Conservation (phyloP, 2,113 vertebrate species). For the Passer montanus region DNA sequence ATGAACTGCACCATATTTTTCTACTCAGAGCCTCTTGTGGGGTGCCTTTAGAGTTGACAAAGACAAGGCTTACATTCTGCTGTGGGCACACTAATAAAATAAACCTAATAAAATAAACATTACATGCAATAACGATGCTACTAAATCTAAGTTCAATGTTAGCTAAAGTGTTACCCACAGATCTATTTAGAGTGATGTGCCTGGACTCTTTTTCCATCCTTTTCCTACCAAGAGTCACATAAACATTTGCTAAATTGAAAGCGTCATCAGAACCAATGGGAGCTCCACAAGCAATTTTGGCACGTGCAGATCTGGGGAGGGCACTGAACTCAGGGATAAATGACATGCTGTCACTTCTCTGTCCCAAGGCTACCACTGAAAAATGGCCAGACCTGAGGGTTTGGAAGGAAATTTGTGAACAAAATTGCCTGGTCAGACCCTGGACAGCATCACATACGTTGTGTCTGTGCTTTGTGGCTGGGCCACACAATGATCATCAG, state of each 20-base stretch:
- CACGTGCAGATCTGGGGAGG: background rate
- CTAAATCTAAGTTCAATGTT: slow-evolving; percentile 56
- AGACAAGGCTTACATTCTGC: slow-evolving; percentile 57
- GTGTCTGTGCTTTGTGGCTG: background rate
- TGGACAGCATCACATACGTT: accelerated
- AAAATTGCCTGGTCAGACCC: background rate
- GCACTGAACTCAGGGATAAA: background rate
- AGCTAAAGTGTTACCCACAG: slow-evolving; percentile 67
- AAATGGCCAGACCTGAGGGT: background rate
- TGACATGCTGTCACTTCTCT: background rate
- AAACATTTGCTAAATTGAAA: slow-evolving; percentile 47
- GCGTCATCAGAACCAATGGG: background rate
- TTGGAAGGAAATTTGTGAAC: background rate
- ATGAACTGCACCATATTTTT: slow-evolving; percentile 59
- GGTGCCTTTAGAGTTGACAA: slow-evolving; percentile 61
- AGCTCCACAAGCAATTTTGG: background rate
- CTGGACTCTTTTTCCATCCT: slow-evolving; percentile 36
- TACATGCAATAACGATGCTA: slow-evolving; percentile 64
- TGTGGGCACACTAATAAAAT: slow-evolving; percentile 68
- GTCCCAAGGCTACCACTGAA: slow-evolving; percentile 18
- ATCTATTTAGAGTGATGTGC: slow-evolving; percentile 54
- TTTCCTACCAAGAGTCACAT: background rate
- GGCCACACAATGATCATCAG: background rate
- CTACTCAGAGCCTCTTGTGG: slow-evolving; percentile 64
- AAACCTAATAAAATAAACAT: slow-evolving; percentile 69